These are phyloP conservation scores for Lophotis ruficrista DNA, from an alignment of 2,113 vertebrate species.

Conservation along the genomic window DNA sequence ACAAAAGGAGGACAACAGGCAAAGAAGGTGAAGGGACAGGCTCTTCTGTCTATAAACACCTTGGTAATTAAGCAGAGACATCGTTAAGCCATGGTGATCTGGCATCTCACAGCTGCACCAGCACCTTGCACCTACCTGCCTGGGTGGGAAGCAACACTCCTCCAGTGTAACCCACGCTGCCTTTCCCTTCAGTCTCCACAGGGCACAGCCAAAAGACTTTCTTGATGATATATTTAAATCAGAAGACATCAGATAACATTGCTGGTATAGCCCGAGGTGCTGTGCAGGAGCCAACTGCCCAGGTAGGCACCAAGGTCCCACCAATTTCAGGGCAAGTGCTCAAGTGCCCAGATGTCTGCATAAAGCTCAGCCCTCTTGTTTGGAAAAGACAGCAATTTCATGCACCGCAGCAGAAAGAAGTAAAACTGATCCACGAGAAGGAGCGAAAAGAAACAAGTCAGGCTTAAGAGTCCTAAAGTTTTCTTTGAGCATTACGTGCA, in stretches of 20 bases:
- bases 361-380: not conserved
- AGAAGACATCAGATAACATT: not conserved
- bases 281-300: not conserved
- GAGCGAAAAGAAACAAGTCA: not conserved
- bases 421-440: accelerated
- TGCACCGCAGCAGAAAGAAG: not conserved
- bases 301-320: not conserved
- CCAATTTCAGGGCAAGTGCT: not conserved
- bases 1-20: not conserved
- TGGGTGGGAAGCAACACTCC: not conserved
- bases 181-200: not conserved
- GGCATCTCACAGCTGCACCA: not conserved
- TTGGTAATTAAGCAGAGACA: not conserved
- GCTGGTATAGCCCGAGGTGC: not conserved
- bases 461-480: not conserved
- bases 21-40: not conserved
- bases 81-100: not conserved
- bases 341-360: not conserved
- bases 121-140: accelerated
- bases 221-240: not conserved
- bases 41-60: not conserved
- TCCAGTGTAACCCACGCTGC: accelerated
- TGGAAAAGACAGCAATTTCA: not conserved
- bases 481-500: accelerated
- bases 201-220: not conserved